Percentiles rank a stretch among this genome's conserved stretches.
These are phyloP conservation scores for Melanargia galathea DNA, from an alignment of 2,888 invertebrate genomes.

Conservation along the genomic window DNA sequence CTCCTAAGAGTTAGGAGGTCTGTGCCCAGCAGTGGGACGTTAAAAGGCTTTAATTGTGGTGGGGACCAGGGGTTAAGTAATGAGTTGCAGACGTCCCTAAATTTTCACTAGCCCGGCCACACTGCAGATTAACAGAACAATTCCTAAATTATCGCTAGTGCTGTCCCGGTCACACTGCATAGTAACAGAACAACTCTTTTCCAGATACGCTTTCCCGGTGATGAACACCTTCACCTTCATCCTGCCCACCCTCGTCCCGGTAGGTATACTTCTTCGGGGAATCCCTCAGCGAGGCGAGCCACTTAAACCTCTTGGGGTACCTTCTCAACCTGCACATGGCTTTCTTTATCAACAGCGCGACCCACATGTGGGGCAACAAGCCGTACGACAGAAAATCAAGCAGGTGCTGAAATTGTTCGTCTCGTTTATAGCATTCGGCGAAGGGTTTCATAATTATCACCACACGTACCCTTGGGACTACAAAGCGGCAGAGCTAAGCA, in stretches of 20 bases:
- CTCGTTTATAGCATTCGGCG: constrained; percentile 48
- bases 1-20: too few species aligned
- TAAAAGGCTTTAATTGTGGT: too few species aligned
- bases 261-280: constrained; percentile 84
- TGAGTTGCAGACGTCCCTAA: too few species aligned
- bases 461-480: constrained; percentile 61
- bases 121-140: too few species aligned
- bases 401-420: constrained; percentile 48
- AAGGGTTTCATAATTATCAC: constrained; percentile 59
- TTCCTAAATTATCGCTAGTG: too few species aligned
- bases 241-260: constrained; percentile 64
- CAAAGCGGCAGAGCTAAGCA: constrained; percentile 53
- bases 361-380: constrained; percentile 77
- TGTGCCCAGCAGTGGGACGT: too few species aligned
- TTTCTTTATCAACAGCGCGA: constrained; percentile 85
- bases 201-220: constrained; percentile 83
- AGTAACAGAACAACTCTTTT: constrained; percentile 16
- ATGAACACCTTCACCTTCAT: constrained; percentile 82
- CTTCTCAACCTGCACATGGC: constrained; percentile 74
- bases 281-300: constrained; percentile 58
- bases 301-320: constrained; percentile 75
- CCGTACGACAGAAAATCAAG: constrained; percentile 66
- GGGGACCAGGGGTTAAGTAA: too few species aligned
- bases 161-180: not conserved
- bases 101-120: too few species aligned